Conservation (phyloP, 2,888 invertebrate species). For the Brachynemurus nebulosus region DNA sequence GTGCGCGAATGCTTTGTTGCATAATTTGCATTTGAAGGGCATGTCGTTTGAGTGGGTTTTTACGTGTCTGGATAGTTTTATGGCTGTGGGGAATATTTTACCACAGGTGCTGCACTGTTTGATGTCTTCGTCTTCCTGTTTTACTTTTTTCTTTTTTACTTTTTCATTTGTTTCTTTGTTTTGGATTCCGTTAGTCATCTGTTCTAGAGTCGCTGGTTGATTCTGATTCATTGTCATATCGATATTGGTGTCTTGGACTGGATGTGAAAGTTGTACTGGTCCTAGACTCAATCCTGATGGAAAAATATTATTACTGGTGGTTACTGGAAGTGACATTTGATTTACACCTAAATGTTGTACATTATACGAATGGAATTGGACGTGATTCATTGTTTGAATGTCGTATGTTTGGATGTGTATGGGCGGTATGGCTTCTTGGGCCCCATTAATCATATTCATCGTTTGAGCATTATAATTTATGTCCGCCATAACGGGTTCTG, state of each 20-base stretch:
- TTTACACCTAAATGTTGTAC: slow-evolving; percentile 16
- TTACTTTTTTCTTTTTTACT: slow-evolving; percentile 9
- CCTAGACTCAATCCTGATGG: neutral
- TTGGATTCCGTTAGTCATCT: slow-evolving; percentile 16
- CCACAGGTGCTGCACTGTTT: slow-evolving; percentile 29
- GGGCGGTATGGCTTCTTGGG: slow-evolving; percentile 24
- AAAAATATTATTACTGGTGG: slow-evolving; percentile 5
- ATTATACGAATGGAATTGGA: slow-evolving; percentile 17
- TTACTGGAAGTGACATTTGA: slow-evolving; percentile 21
- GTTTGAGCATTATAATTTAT: slow-evolving; percentile 26
- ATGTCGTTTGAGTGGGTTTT: slow-evolving; percentile 31
- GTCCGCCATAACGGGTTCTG: slow-evolving; percentile 22
- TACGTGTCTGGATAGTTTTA: slow-evolving; percentile 31
- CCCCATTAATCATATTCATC: slow-evolving; percentile 4
- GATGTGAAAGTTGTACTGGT: neutral
- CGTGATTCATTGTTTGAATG: slow-evolving; percentile 25
- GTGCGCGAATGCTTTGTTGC: slow-evolving; percentile 32
- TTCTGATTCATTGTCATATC: slow-evolving; percentile 18
- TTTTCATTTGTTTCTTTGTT: slow-evolving; percentile 15
- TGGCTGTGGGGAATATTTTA: slow-evolving; percentile 28
- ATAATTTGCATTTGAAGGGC: slow-evolving; percentile 32
- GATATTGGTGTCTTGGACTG: neutral
- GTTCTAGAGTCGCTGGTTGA: no score
- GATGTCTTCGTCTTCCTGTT: slow-evolving; percentile 16
- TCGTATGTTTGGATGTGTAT: slow-evolving; percentile 23